Conservation (phyloP, 2,113 vertebrate species). For the Stegostoma tigrinum region DNA sequence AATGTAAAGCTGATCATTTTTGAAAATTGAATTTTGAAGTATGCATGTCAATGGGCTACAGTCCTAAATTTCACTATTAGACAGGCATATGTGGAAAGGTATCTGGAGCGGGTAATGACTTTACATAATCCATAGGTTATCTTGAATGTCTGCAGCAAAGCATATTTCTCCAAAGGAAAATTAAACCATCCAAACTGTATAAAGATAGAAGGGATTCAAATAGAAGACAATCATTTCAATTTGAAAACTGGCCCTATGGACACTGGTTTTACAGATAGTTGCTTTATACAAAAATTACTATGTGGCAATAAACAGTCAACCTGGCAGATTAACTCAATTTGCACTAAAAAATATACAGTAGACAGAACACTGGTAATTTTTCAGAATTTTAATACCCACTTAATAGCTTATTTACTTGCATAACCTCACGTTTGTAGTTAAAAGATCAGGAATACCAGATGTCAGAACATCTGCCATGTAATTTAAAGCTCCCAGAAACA, state of each 20-base stretch:
- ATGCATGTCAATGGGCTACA: neutral
- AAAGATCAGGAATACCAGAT: neutral
- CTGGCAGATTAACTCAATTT: neutral
- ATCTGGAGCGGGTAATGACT: neutral
- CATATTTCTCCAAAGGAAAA: neutral
- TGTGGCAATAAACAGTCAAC: neutral
- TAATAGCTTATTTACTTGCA: neutral
- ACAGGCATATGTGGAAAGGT: neutral
- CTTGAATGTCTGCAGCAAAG: neutral
- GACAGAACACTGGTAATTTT: neutral
- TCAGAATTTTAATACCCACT: neutral
- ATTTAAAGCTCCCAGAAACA: neutral
- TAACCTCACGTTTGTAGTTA: neutral
- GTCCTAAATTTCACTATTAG: neutral
- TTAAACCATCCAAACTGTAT: neutral
- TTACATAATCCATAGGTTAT: neutral
- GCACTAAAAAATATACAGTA: neutral
- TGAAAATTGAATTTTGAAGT: neutral
- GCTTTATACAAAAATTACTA: neutral
- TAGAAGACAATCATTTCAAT: neutral
- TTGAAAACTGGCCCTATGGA: neutral
- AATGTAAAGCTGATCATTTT: neutral
- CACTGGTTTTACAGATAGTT: neutral
- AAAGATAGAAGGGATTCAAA: neutral
- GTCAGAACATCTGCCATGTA: neutral